phyloP scores from a whole-genome alignment of 1,140 invertebrate species.

The Heliothis subflexa region DNA sequence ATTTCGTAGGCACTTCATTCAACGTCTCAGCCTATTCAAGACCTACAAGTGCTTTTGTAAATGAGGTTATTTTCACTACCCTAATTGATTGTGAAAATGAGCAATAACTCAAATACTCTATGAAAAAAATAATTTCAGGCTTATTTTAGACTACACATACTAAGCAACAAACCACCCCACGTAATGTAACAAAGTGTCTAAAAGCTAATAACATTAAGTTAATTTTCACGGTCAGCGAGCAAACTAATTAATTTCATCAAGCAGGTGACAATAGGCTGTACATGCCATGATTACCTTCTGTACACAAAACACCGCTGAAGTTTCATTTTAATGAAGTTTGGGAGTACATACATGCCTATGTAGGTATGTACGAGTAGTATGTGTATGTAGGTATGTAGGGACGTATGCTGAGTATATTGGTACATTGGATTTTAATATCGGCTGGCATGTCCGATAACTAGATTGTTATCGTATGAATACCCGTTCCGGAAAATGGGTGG shows the following conservation, averaged over 20 bases:
- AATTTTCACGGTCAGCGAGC: not conserved
- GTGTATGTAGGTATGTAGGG: slow-evolving; percentile 4
- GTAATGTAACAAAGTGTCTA: not conserved
- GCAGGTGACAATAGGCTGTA: slow-evolving; percentile 6
- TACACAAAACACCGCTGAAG: slow-evolving; percentile 24
- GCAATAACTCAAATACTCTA: no score
- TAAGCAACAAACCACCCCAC: no score
- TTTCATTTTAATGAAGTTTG: slow-evolving; percentile 52
- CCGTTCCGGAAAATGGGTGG: slow-evolving; percentile 55
- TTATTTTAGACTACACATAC: no score
- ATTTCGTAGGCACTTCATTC: not conserved
- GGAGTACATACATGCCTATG: no score
- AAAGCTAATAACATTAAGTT: slow-evolving; percentile 1
- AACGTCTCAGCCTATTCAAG: no score
- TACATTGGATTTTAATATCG: slow-evolving; percentile 69
- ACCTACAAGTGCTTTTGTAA: no score
- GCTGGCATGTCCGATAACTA: slow-evolving; percentile 62
- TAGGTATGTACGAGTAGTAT: no score
- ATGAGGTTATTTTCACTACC: no score
- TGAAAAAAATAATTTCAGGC: no score
- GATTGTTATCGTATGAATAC: slow-evolving; percentile 66
- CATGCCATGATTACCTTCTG: not conserved
- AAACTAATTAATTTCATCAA: slow-evolving; percentile 30
- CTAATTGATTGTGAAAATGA: no score
- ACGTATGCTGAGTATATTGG: slow-evolving; percentile 4